These are phyloP conservation scores for Junonia oenone DNA, from an alignment of 2,888 invertebrate species.

Conservation along the genomic window DNA sequence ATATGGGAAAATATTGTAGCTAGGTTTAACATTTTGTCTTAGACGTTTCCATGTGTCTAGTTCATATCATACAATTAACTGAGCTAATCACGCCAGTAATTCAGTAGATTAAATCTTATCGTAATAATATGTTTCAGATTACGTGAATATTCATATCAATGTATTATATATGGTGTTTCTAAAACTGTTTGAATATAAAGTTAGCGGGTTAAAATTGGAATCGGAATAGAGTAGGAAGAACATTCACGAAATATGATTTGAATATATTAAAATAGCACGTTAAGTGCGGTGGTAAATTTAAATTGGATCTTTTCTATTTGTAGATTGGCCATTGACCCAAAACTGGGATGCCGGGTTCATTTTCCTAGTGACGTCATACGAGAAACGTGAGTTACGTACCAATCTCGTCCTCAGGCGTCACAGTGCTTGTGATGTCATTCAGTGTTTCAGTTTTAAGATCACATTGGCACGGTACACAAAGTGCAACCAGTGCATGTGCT, in stretches of 20 bases:
- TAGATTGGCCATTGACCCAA: conserved; percentile 78
- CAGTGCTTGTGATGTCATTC: conserved; percentile 46
- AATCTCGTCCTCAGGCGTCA: conserved; percentile 43
- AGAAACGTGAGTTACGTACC: conserved; percentile 70
- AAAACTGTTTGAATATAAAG: neutral
- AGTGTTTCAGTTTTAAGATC: conserved; percentile 35
- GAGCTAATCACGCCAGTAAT: too few species aligned
- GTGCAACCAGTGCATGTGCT: conserved; percentile 15
- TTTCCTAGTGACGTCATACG: conserved; percentile 75
- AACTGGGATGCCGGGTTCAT: conserved; percentile 76
- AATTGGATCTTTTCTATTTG: conserved; percentile 64
- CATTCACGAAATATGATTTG: conserved; percentile 24
- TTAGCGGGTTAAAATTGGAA: neutral
- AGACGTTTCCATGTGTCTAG: neutral
- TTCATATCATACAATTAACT: neutral
- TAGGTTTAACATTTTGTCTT: neutral
- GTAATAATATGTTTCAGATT: conserved; percentile 9
- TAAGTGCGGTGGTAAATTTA: conserved; percentile 26
- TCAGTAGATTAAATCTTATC: neutral
- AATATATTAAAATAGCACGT: conserved; percentile 12
- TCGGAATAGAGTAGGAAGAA: conserved; percentile 14
- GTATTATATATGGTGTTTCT: neutral
- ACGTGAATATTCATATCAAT: conserved; percentile 18
- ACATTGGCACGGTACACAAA: conserved; percentile 22
- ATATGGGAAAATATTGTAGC: neutral